A percentile compares a stretch with the other conserved stretches of the same genome.
These are phyloP conservation scores for Urocyon cinereoargenteus DNA, from an alignment of 2,797 vertebrate genomes.

Conservation along the genomic window DNA sequence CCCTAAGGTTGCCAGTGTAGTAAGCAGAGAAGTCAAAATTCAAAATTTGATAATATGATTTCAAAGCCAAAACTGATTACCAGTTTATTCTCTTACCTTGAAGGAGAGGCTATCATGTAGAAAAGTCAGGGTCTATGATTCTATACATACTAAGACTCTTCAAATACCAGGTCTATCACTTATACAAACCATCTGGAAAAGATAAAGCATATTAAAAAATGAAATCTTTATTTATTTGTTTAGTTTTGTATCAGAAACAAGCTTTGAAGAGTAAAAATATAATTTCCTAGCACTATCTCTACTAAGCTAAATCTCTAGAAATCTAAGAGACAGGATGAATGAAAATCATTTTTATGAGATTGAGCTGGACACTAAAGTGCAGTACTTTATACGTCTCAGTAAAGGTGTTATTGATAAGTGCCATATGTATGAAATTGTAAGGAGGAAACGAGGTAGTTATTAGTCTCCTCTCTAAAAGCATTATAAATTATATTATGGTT, in stretches of 20 bases:
- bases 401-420: background rate
- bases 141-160: background rate
- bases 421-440: background rate
- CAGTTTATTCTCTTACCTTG: background rate
- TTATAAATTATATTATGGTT: background rate
- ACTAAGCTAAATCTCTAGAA: constrained; percentile 36
- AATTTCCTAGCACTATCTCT: background rate
- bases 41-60: background rate
- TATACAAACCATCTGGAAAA: constrained; percentile 23
- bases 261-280: constrained; percentile 21
- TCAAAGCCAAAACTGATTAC: background rate
- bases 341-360: background rate
- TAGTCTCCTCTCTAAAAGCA: background rate
- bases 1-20: background rate
- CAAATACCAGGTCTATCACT: background rate
- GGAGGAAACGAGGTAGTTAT: background rate
- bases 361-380: background rate
- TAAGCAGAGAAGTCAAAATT: constrained; percentile 35
- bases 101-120: background rate
- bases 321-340: background rate
- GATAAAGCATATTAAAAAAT: background rate
- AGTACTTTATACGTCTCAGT: background rate
- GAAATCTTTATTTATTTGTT: background rate
- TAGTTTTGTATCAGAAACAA: constrained; percentile 19
- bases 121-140: background rate